A percentile compares a stretch with the other conserved stretches of the same genome.
Evolutionary conservation across 1,140 invertebrate genomes (phyloP).

Genomic region (Asbolus verrucosus): DNA sequence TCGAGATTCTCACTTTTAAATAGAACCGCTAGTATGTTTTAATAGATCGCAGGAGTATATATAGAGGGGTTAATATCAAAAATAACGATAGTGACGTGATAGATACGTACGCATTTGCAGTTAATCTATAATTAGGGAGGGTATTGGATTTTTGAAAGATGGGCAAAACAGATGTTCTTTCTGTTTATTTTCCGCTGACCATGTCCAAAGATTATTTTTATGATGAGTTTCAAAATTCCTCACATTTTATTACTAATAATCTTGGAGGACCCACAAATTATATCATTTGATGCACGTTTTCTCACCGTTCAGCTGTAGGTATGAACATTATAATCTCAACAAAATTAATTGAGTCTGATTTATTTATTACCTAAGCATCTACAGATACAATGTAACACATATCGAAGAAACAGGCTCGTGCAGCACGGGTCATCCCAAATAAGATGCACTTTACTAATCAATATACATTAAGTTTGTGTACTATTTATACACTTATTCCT

Average conservation of each 20-base stretch:
- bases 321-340: too few species aligned
- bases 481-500: neutral
- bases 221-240: conserved; percentile 28
- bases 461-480: conserved; percentile 1
- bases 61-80: conserved; percentile 51
- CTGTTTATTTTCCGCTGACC: conserved; percentile 18
- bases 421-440: neutral
- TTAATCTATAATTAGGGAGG: conserved; percentile 47
- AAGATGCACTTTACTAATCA: conserved; percentile 2
- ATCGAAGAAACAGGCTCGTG: too few species aligned
- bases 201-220: conserved; percentile 40
- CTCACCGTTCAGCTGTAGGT: too few species aligned
- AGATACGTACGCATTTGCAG: conserved; percentile 35
- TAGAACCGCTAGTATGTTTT: conserved; percentile 50
- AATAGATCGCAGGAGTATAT: conserved; percentile 50
- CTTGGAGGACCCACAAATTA: conserved; percentile 3
- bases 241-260: conserved; percentile 19
- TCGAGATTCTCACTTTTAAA: conserved; percentile 46
- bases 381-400: too few species aligned
- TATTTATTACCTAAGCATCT: too few species aligned
- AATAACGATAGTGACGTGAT: conserved; percentile 46
- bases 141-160: conserved; percentile 48
- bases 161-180: conserved; percentile 47
- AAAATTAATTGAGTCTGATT: too few species aligned
- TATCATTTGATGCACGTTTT: neutral